These are phyloP conservation scores for Meriones psammophilus DNA, from an alignment of 2,797 vertebrate genomes.

Conservation along the genomic window DNA sequence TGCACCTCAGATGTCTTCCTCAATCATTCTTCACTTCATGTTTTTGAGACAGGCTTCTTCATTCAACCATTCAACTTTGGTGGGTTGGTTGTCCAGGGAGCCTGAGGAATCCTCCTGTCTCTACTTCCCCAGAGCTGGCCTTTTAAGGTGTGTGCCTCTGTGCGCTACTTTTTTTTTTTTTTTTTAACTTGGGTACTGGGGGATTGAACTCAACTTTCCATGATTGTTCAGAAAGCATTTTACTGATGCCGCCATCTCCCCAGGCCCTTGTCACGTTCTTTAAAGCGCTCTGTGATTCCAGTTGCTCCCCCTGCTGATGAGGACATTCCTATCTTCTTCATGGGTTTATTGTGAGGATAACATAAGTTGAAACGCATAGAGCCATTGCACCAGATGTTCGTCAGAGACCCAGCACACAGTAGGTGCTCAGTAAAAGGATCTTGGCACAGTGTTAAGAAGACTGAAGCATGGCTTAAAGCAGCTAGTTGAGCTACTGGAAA, in stretches of 20 bases:
- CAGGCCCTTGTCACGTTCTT: not conserved
- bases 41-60: not conserved
- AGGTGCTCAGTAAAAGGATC: not conserved
- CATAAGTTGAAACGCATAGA: not conserved
- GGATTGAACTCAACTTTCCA: not conserved
- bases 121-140: not conserved
- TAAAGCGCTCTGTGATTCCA: not conserved
- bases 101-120: not conserved
- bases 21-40: not conserved
- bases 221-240: not conserved
- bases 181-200: not conserved
- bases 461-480: not conserved
- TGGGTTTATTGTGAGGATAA: not conserved
- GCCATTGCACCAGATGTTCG: too few species aligned
- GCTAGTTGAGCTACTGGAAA: not conserved
- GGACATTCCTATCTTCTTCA: fast-evolving
- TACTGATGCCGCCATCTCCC: not conserved
- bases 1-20: not conserved
- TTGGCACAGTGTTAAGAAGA: fast-evolving
- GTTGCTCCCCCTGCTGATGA: not conserved
- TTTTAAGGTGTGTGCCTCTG: not conserved
- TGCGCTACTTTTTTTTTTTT: too few species aligned
- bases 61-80: not conserved
- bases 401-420: not conserved
- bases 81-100: not conserved